Conservation (phyloP, 2,797 vertebrate species). For the Garrulus glandarius region DNA sequence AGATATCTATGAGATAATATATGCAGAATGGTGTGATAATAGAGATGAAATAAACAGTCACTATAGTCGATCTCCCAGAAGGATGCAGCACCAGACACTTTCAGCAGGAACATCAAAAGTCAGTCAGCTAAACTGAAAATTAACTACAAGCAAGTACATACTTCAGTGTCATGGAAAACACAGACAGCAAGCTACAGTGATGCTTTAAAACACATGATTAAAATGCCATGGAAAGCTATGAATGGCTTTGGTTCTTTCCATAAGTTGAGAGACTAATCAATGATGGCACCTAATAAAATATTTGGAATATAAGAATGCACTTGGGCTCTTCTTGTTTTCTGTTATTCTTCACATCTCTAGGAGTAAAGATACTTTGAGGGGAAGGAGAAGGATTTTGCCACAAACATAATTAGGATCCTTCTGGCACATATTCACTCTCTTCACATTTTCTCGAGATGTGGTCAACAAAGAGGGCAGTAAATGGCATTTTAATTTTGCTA, state of each 20-base stretch:
- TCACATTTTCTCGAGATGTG: neutral
- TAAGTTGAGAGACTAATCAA: neutral
- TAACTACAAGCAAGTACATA: neutral
- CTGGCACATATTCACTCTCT: neutral
- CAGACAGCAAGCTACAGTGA: neutral
- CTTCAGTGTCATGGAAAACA: neutral
- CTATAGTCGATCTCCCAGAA: neutral
- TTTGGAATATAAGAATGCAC: neutral
- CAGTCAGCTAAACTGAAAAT: neutral
- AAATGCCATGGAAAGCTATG: neutral
- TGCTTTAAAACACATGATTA: neutral
- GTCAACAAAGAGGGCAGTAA: neutral
- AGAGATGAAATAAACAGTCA: neutral
- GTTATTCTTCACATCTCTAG: neutral
- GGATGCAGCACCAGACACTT: neutral
- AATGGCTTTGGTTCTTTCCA: neutral
- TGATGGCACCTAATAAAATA: neutral
- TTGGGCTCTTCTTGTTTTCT: neutral
- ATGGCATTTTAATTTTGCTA: neutral
- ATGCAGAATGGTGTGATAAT: neutral
- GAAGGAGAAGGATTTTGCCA: neutral
- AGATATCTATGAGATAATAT: neutral
- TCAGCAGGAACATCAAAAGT: neutral
- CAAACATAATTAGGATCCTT: neutral
- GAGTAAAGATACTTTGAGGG: accelerated